Evolutionary conservation across 2,113 vertebrate genomes (phyloP), one percentile per base, ranked within the genome.

Genomic region (Nothocercus julius): DNA sequence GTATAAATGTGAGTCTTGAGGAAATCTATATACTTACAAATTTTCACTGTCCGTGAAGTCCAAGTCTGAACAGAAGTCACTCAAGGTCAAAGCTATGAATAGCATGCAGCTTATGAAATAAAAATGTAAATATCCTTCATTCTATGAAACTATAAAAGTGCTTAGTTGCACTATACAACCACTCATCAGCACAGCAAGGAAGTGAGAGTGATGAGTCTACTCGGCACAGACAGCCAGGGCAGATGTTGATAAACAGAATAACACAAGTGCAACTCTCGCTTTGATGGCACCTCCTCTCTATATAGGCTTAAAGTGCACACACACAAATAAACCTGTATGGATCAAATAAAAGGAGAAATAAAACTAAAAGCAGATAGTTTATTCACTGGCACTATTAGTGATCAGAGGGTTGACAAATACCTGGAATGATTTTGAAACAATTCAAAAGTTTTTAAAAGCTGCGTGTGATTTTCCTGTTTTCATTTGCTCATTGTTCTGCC

Each of bases 81-180:
- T 40, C 76, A 84, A 94, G 77, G 76, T 95, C 86, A 96, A 88
- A 96, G 32, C 70, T 51, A 89, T 90, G 63, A 94, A 95, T 58
- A 59, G 30, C 7, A 34, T 75, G 40, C 34, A 93, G 73, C 75
- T 90, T 51, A 18, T 68, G 85, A 91, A 97, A 94, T 97, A 97
- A 96, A 97, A 97, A 97, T 96, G 84, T 91, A 97, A 97, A 97
- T 92, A 87, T 5, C 44, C 49, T 84, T 42, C 72, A 85, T 90
- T 94, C 76, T 58, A 7, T 84, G 75, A 94, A 94, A 95, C 34
- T 78, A 36, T 69, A 87, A 66, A 64, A 22, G 34, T 62, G 44
- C 80, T 96, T 80, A 68, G 80, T 70, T 93, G 40, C 85, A 42
- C 58, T 81, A 5, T 40, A 40, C 70, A 97, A 70, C 27, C 82